Evolutionary conservation across 35 echinoderm and acorn worm genomes (phyloP).

Genomic region (Stichopus chloronotus): DNA sequence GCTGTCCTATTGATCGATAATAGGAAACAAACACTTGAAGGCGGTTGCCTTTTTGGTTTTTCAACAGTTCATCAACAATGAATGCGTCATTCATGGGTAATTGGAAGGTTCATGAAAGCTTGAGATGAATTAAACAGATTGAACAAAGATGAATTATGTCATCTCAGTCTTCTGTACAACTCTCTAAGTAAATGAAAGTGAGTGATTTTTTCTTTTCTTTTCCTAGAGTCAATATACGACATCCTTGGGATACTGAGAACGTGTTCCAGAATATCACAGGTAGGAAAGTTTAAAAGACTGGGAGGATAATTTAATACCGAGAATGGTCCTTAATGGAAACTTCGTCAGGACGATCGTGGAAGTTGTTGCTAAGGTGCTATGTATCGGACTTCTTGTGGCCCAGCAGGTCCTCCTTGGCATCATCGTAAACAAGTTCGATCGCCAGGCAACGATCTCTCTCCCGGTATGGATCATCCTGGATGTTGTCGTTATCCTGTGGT

Average conservation of each 20-base stretch:
- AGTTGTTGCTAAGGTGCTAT: conserved; percentile 64
- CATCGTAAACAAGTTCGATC: conserved; percentile 57
- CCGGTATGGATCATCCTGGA: conserved; percentile 77
- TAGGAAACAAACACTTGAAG: too few relatives aligned
- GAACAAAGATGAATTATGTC: too few relatives aligned
- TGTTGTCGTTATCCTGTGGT: conserved; percentile 61
- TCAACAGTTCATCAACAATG: too few relatives aligned
- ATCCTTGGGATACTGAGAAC: neutral
- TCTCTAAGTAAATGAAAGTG: neutral
- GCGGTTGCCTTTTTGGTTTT: too few relatives aligned
- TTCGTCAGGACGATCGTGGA: conserved; percentile 29
- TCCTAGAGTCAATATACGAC: neutral
- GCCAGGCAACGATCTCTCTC: conserved; percentile 1
- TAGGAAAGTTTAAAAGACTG: neutral
- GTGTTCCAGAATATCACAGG: neutral
- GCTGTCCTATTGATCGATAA: too few relatives aligned
- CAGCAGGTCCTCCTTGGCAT: conserved; percentile 68
- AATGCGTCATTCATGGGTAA: too few relatives aligned
- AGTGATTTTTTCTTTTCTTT: neutral
- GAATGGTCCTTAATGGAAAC: conserved; percentile 11
- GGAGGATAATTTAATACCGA: neutral
- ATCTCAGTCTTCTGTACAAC: too few relatives aligned
- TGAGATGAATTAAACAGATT: too few relatives aligned
- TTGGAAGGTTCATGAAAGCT: too few relatives aligned
- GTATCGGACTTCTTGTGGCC: conserved; percentile 63